These are phyloP conservation scores for Pinna nobilis DNA, from an alignment of 1,140 invertebrate species.

Conservation along the genomic window DNA sequence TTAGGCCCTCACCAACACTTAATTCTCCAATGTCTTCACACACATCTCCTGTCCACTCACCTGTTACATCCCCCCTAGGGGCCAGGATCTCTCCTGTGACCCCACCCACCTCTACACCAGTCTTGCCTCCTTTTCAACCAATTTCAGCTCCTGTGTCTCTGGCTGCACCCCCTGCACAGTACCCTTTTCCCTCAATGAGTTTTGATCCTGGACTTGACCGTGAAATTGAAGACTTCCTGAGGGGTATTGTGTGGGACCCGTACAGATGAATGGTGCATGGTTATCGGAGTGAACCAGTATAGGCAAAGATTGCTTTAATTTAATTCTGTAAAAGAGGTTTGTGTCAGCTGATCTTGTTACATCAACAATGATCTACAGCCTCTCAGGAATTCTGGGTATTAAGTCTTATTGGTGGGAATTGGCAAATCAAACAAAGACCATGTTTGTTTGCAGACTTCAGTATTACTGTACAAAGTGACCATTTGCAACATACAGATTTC, in stretches of 20 bases:
- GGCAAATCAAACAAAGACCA: too few relatives aligned
- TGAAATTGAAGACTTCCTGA: slow-evolving; percentile 68
- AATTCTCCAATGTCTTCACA: background rate
- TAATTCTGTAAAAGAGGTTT: too few relatives aligned
- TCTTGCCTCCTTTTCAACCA: slow-evolving; percentile 23
- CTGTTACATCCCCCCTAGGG: slow-evolving; percentile 22
- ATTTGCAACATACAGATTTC: too few relatives aligned
- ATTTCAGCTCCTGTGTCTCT: slow-evolving; percentile 29
- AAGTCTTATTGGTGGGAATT: too few relatives aligned
- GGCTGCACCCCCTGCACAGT: slow-evolving; percentile 22
- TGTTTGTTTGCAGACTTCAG: too few relatives aligned
- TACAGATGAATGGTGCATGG: too few relatives aligned
- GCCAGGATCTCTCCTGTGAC: slow-evolving; percentile 34
- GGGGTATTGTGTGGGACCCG: slow-evolving; percentile 56
- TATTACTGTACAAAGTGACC: too few relatives aligned
- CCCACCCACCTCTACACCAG: slow-evolving; percentile 31
- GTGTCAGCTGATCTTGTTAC: too few relatives aligned
- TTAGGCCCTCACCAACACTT: slow-evolving; percentile 20
- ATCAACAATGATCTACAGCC: too few relatives aligned
- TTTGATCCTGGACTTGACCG: slow-evolving; percentile 54
- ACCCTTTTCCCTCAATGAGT: slow-evolving; percentile 22
- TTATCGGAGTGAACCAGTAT: too few relatives aligned
- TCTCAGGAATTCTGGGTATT: too few relatives aligned
- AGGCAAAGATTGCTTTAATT: too few relatives aligned
- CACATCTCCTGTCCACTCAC: slow-evolving; percentile 1